phyloP scores from a whole-genome alignment of 92 coral and sea anemone genomes.

The Scolanthus callimorphus region DNA sequence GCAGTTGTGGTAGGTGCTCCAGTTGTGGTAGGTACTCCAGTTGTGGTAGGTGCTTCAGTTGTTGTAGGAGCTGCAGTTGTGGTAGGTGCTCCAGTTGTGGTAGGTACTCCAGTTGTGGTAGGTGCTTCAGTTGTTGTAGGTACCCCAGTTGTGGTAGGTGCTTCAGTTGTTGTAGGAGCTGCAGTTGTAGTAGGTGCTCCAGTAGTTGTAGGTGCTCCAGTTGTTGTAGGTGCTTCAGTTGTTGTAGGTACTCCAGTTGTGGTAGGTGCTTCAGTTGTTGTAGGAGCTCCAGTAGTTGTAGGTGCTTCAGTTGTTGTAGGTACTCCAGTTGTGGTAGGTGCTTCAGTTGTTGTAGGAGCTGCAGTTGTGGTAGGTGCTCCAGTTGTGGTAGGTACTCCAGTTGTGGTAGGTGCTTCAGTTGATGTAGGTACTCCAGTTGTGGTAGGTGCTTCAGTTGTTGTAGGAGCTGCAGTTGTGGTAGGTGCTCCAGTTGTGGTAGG shows the following conservation, averaged over 20 bases:
- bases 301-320: conserved; percentile 24
- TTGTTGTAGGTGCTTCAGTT: conserved; percentile 18
- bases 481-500: conserved; percentile 15
- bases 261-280: conserved; percentile 19
- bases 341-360: conserved; percentile 11
- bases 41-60: conserved; percentile 6
- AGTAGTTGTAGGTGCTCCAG: conserved; percentile 12
- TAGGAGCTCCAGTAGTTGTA: conserved; percentile 11
- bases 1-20: conserved; percentile 8
- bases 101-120: conserved; percentile 15
- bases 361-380: conserved; percentile 4
- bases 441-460: conserved; percentile 17
- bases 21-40: conserved; percentile 21
- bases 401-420: conserved; percentile 14
- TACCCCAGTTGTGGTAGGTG: conserved; percentile 13
- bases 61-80: conserved; percentile 7
- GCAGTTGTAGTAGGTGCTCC: conserved; percentile 11
- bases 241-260: conserved; percentile 23
- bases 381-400: conserved; percentile 13
- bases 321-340: conserved; percentile 7
- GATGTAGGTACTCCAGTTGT: conserved; percentile 19
- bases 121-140: conserved; percentile 15
- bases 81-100: conserved; percentile 22
- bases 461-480: conserved; percentile 8
- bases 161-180: conserved; percentile 12